Evolutionary conservation across 2,113 vertebrate species (phyloP), one percentile per base, ranked within the genome.

Genomic region (Strix uralensis): DNA sequence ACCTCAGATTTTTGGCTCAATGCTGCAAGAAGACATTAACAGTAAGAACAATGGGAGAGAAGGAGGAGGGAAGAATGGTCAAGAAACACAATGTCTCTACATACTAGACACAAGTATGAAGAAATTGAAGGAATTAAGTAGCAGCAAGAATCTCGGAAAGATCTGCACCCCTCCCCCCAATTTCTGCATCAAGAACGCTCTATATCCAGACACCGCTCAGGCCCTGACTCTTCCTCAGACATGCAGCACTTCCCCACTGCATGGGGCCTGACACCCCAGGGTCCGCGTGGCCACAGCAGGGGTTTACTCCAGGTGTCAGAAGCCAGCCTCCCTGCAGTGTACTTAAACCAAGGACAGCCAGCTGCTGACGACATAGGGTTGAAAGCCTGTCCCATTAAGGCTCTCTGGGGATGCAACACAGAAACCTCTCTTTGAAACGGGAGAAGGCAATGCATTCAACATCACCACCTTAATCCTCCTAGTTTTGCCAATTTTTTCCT

Each of bases 201-300:
- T 32, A 13, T 9, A 65, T 20, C 16, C 19, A 70, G 51, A n/a
- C 19, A 49, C 4, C 0, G 3, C 8, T 52, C 15, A 15, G 10
- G 38, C n/a, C 29, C 15, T 51, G 10, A 72, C 66, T 57, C 25
- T 23, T 30, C 17, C 14, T 74, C 40, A 42, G 27, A 15, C 1
- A 0, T 40, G 27, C 6, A 55, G 54, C 32, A 2, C 30, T 40
- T 54, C 22, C 19, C 10, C 7, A 17, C 20, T 3, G 9, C 58
- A 22, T 1, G 27, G 38, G 27, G n/a, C n/a, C 32, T 34, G 47
- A 49, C 21, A 49, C 3, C 7, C 27, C 54, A 26, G 25, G 25
- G 42, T 6, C 44, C 32, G 40, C 12, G 10, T 0, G 3, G 47
- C 4, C 2, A 2, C 67, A 34, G 46, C 21, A 27, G 11, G 1